Evolutionary conservation across 2,888 invertebrate genomes (phyloP), one percentile per base, ranked within the genome.

Genomic region (Macrophya alboannulata): DNA sequence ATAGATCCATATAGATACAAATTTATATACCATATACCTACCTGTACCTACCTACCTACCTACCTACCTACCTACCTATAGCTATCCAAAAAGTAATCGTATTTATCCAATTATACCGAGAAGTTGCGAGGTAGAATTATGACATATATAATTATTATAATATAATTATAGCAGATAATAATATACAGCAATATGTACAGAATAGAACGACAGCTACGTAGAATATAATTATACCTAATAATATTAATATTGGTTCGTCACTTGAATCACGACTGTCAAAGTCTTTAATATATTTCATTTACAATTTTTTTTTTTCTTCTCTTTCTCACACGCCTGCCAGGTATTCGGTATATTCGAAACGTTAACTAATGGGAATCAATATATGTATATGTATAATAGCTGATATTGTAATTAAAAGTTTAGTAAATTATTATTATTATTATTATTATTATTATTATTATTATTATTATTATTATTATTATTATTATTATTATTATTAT

Each of bases 301-400:
- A n/a, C n/a, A n/a, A n/a, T n/a, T n/a, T n/a, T n/a, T n/a, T n/a
- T n/a, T 31, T 31, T 77, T 55, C 55, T 12, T 51, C 51, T 51
- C 51, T 31, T 48, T n/a, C 48, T 55, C 6, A 15, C 31, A 68
- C 68, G 8, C 31, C 31, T 77, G 15, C 77, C 77, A 55, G 51
- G 77, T 31, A 25, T 77, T 31, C 31, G 37, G 31, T 51, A 68
- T 37, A 37, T 77, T 31, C 77, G 37, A 37, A 51, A 21, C 17
- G 25, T 40, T 40, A 81, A 81, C 65, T 65, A 81, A 81, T 81
- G 81, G 81, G 81, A 81, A 81, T 65, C 81, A 81, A 81, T 62
- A 37, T 62, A 62, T 12, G 8, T 62, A 37, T 62, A 62, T 12
- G 8, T 48, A 48, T 48, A 48, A 31, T 59, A 59, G 37, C n/a